Conservation (phyloP, 2,113 vertebrate species). For the Hystrix cristata region DNA sequence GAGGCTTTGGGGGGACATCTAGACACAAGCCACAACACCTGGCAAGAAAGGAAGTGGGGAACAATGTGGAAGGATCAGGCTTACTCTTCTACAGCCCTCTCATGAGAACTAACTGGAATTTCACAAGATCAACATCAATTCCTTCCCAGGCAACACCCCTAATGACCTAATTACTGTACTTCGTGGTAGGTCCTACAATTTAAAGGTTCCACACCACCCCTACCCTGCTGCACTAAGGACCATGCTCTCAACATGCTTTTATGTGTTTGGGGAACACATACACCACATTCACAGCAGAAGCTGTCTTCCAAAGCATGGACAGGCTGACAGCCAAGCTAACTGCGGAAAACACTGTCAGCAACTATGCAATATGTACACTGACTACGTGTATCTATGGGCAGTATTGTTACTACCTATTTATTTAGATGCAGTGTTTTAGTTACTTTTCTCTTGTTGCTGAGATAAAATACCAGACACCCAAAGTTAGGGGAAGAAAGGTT, state of each 20-base stretch:
- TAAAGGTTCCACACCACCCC: not conserved
- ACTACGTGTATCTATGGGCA: not conserved
- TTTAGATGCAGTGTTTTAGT: slow-evolving; percentile 34
- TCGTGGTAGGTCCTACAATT: not conserved
- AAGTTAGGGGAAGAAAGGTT: no score
- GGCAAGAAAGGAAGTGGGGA: not conserved
- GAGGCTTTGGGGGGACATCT: no score
- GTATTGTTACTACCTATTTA: not conserved
- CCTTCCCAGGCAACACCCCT: no score
- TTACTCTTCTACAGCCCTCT: not conserved
- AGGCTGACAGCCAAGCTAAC: not conserved
- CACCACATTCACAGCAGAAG: not conserved
- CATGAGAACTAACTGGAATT: not conserved
- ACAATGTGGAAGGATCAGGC: no score
- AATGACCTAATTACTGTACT: not conserved
- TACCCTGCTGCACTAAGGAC: not conserved
- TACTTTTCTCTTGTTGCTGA: no score
- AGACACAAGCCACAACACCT: no score
- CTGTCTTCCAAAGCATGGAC: not conserved
- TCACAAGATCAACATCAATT: not conserved
- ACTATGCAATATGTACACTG: not conserved
- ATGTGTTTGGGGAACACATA: not conserved
- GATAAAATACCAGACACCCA: no score
- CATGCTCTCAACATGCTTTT: not conserved
- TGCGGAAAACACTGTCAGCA: not conserved